Evolutionary conservation across 1,140 invertebrate genomes (phyloP), one percentile per base, ranked within the genome.

Genomic region (Agrilus planipennis): DNA sequence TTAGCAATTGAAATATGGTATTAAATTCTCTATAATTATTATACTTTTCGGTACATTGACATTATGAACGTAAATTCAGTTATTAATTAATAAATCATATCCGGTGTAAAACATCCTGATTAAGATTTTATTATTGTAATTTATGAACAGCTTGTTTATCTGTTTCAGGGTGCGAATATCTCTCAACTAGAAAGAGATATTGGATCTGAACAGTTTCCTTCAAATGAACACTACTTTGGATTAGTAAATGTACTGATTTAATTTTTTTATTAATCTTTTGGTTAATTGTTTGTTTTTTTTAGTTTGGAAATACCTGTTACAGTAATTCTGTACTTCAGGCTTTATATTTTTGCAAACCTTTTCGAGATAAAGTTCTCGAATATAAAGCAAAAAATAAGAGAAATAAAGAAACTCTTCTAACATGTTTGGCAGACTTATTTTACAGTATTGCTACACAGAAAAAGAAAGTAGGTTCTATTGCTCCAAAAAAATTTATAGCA

Each of bases 271-370:
- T n/a, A n/a, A n/a, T n/a, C n/a, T n/a, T n/a, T n/a, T n/a, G n/a
- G n/a, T n/a, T n/a, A n/a, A 35, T 35, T 12, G 44, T 34, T 38
- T 54, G 44, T 49, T 54, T 47, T 58, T 79, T 83, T 52, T 69
- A 96, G 91, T 99, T 99, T 78, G 96, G 96, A 39, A 99, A 99
- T 68, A 99, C 96, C 7, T 99, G 96, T 68, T 99, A 99, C 61
- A 96, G 92, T 62, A 99, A 99, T 69, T 98, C 93, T 27, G 96
- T 99, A 39, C 72, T 99, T 39, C 96, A 99, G 79, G 96, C 96
- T 14, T 72, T 99, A 39, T 99, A 98, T 63, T 99, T 99, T 64
- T 99, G 96, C 66, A 85, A 91, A 60, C 94, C 94, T 45, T 99
- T 99, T 63, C 77, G 96, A 63, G 94, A 99, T 56, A 96, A 91